Base-by-base conservation (phyloP, 2,888 invertebrate genomes). In the Blastobasis lacticolella region DNA sequence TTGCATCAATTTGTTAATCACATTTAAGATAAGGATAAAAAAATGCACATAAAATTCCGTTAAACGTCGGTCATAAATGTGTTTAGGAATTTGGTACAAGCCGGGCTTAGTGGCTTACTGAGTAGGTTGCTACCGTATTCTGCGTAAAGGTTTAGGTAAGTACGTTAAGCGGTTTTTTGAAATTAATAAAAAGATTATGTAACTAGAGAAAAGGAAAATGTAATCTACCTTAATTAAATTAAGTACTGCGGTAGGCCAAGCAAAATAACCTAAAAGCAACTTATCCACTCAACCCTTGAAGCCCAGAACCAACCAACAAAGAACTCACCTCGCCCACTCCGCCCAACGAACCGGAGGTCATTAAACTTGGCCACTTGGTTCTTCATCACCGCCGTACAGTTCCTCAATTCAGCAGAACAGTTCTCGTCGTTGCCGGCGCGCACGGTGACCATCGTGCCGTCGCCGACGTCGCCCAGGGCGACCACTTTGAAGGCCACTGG, bases 361-460 rank as follows among this genome's bases (percentile, higher is more conserved):
- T 97, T 97, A 86, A 99, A 99, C 89, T 97, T 97, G 50, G 98
- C 98, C 62, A 98, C 96, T 81, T 97, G 97, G 78, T 97, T 97
- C 88, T 97, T 97, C 95, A 98, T 96, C 58, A 97, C 94, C 0
- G 98, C 97, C 10, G 95, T 94, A 67, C 94, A 94, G 88, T 99
- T 99, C 68, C 97, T 89, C 62, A 98, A 88, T 78, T 99, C 98
- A 4, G 97, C 97, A 71, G 95, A 96, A 77, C 94, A 97, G 87
- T 98, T 98, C 85, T 99, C 98, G 75, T 99, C 98, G 81, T 99
- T 99, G 37, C 98, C 98, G 37, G 98, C 98, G 51, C 94, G 89
- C 50, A 99, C 94, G 10, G 96, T 95, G 60, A 98, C 97, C 78
- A 96, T 90, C 10, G 98, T 98, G 42, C 98, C 98, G 80, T 98